Percentiles rank a stretch among this genome's conserved stretches.
Evolutionary conservation across 37 sponge, comb jelly and placozoan species (phyloP).

Genomic region (Tethya wilhelma): DNA sequence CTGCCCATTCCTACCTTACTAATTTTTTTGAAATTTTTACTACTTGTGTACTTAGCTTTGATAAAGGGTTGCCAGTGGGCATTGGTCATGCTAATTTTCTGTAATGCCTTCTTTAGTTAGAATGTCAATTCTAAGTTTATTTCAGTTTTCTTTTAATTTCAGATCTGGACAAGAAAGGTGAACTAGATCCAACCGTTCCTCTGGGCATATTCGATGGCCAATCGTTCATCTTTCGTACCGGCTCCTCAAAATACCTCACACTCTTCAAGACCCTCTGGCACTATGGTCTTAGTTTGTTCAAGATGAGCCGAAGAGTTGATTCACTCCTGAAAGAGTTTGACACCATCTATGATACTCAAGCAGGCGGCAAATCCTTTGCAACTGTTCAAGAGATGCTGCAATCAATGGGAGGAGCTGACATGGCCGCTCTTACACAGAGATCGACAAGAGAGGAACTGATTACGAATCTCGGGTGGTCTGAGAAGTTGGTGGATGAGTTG

Average conservation of each 20-base stretch:
- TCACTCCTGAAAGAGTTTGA: slow-evolving; percentile 59
- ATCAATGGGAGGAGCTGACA: slow-evolving; percentile 73
- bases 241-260: slow-evolving; percentile 39
- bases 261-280: slow-evolving; percentile 52
- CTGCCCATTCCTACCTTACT: too few relatives aligned
- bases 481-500: slow-evolving; percentile 64
- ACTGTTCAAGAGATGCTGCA: slow-evolving; percentile 80
- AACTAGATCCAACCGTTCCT: slow-evolving; percentile 21
- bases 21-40: too few relatives aligned
- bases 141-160: background rate
- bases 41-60: too few relatives aligned
- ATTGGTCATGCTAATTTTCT: too few relatives aligned
- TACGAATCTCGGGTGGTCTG: slow-evolving; percentile 23
- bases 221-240: slow-evolving; percentile 51
- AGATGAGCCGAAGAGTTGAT: slow-evolving; percentile 38
- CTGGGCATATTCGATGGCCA: slow-evolving; percentile 75
- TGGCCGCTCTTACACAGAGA: slow-evolving; percentile 49
- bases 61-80: too few relatives aligned
- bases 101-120: too few relatives aligned
- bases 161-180: slow-evolving; percentile 24
- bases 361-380: slow-evolving; percentile 53
- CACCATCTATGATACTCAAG: slow-evolving; percentile 75
- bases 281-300: slow-evolving; percentile 67
- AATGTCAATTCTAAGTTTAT: background rate
- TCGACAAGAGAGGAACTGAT: slow-evolving; percentile 50